These are phyloP conservation scores for Carassius auratus DNA, from an alignment of 2,113 vertebrate genomes.

Conservation along the genomic window DNA sequence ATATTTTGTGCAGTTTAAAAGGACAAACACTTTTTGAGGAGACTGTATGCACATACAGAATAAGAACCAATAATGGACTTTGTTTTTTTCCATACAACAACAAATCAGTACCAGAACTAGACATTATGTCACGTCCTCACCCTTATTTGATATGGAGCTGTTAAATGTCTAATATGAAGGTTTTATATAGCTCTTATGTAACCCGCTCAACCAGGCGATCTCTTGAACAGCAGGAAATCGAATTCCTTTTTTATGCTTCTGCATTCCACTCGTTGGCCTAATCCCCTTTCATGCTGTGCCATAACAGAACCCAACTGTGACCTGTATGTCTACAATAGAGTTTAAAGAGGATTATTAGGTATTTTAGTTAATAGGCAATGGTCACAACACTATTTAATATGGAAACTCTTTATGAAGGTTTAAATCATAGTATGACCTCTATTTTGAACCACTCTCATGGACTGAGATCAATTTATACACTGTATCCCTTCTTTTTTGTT, in stretches of 20 bases:
- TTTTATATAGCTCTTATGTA: slow-evolving; percentile 10
- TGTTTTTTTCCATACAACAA: neutral
- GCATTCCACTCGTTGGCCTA: slow-evolving; percentile 37
- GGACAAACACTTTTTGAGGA: neutral
- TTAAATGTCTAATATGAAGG: neutral
- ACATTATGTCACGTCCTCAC: neutral
- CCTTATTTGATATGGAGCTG: neutral
- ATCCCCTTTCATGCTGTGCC: slow-evolving; percentile 25
- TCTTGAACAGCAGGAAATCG: slow-evolving; percentile 28
- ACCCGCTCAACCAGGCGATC: neutral
- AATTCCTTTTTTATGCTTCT: slow-evolving; percentile 32
- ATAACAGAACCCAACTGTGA: slow-evolving; percentile 18
- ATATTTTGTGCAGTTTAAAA: neutral
- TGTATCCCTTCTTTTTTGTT: neutral
- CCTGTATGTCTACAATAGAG: slow-evolving; percentile 21
- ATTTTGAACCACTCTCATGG: neutral
- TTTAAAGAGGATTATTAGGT: neutral
- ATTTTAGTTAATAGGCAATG: slow-evolving; percentile 18
- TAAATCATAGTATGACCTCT: neutral
- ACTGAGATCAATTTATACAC: neutral
- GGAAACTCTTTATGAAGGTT: neutral
- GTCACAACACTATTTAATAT: slow-evolving; percentile 11
- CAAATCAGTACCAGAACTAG: neutral
- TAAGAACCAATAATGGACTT: neutral
- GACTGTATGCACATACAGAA: neutral